phyloP scores from a whole-genome alignment of 1,140 invertebrate genomes.

The Neotoxoptera formosana region DNA sequence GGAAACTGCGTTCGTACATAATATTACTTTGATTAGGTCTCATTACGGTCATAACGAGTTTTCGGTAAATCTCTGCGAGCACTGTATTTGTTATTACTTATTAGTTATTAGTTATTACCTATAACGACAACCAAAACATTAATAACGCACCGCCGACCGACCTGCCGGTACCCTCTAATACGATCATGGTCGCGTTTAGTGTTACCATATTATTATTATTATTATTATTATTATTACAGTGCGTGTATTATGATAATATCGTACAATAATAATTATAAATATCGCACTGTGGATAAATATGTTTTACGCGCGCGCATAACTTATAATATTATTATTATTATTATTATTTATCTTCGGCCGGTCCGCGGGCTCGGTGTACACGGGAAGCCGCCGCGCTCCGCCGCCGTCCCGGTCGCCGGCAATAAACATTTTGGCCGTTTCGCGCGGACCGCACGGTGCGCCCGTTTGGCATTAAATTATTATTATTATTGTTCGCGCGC shows the following conservation, averaged over 20 bases:
- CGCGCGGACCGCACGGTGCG: background rate
- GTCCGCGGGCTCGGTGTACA: background rate
- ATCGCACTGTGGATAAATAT: background rate
- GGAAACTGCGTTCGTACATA: too few species aligned
- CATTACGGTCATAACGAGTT: too few species aligned
- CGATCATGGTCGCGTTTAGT: background rate
- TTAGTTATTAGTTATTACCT: too few species aligned
- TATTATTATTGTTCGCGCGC: background rate
- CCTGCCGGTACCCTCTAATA: background rate
- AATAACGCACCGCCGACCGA: too few species aligned
- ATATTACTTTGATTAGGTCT: too few species aligned
- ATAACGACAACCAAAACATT: too few species aligned
- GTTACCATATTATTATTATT: too few species aligned
- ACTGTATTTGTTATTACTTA: too few species aligned
- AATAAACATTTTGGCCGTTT: background rate
- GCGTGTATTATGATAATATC: background rate
- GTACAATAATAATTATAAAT: background rate
- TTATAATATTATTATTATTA: too few species aligned
- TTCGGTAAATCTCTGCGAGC: too few species aligned
- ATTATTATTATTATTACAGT: too few species aligned
- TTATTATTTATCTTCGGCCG: background rate
- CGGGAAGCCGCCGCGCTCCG: background rate
- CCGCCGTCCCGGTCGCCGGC: background rate
- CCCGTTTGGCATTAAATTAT: background rate
- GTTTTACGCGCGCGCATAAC: background rate